Conservation (phyloP, 2,797 vertebrate genomes). For the Malacoraja senta region DNA sequence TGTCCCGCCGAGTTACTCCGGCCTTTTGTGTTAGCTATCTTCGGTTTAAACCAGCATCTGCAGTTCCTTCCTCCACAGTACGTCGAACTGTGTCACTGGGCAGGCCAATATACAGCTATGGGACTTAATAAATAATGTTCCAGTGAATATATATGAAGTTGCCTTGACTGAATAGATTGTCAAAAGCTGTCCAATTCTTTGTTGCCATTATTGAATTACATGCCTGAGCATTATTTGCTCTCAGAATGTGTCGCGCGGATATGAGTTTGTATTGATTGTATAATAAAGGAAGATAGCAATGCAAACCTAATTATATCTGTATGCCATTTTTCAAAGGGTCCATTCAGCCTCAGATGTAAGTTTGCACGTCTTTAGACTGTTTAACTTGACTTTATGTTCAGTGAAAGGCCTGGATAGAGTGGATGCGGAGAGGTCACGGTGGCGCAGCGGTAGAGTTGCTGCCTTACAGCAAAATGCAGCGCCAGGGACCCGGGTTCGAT, state of each 20-base stretch:
- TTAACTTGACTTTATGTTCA: neutral
- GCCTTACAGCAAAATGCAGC: no score
- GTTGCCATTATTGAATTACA: constrained; percentile 17
- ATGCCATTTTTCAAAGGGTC: neutral
- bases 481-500: no score
- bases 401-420: neutral
- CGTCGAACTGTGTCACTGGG: no score
- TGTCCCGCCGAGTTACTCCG: no score
- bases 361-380: neutral
- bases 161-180: neutral
- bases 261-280: constrained; percentile 25
- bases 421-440: no score
- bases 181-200: neutral
- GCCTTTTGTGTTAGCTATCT: no score
- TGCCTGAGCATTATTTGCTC: neutral
- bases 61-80: no score
- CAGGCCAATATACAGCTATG: neutral
- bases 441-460: no score
- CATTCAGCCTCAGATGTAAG: constrained; percentile 7
- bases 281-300: neutral
- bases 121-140: neutral
- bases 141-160: neutral
- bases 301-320: constrained; percentile 26
- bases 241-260: neutral
- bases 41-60: no score